These are phyloP conservation scores for Helicolenus hilgendorfi DNA, from an alignment of 2,797 vertebrate genomes.

Conservation along the genomic window DNA sequence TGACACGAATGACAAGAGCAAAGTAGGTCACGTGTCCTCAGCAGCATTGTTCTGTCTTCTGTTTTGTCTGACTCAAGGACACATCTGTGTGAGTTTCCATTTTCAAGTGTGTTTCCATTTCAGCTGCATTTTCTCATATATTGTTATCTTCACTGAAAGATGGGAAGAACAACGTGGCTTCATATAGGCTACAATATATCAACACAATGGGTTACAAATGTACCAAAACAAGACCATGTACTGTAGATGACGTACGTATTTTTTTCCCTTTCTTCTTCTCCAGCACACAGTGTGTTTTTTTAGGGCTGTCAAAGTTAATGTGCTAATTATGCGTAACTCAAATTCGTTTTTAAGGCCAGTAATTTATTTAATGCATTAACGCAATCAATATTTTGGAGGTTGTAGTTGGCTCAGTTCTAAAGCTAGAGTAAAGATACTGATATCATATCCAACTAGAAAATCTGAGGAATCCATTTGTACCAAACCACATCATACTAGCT, in stretches of 20 bases:
- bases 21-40: conserved; percentile 29
- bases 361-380: no score
- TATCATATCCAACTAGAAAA: no score
- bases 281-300: background rate
- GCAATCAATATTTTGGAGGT: no score
- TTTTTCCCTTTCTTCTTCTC: background rate
- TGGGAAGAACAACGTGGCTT: background rate
- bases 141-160: background rate
- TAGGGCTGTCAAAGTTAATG: no score
- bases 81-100: background rate
- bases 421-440: no score
- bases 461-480: no score
- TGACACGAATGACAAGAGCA: conserved; percentile 2
- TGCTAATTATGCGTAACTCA: no score
- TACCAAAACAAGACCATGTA: background rate
- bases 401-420: no score
- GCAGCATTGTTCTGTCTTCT: conserved; percentile 3
- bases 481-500: no score
- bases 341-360: no score
- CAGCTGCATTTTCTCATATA: background rate
- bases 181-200: background rate
- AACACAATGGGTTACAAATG: background rate
- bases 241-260: background rate
- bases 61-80: conserved; percentile 23
- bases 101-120: background rate